Base-by-base conservation (phyloP, 2,113 vertebrate genomes). In the Sula dactylatra region DNA sequence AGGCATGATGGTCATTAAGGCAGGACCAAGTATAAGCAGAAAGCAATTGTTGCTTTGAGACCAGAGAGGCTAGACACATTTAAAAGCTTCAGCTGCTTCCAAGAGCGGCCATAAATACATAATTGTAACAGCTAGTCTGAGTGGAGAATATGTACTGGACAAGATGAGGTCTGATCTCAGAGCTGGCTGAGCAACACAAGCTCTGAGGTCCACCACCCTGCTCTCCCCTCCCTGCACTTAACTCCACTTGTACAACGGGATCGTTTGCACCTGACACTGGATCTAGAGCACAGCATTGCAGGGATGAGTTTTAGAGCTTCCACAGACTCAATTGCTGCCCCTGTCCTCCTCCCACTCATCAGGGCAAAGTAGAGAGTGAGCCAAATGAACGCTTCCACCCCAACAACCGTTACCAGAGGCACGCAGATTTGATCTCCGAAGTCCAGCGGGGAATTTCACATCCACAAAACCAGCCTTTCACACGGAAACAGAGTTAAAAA, bases 361-460 rank as follows among this genome's bases (percentile, higher is more conserved):
- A 5, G 22, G 52, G 36, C 0, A 0, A 80, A 42, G 74, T 9
- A 1, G 12, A 76, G 21, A 11, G 3, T 0, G 2, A 90, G 42
- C 22, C 61, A 73, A 29, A 7, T 0, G 9, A 34, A 58, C 2
- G 0, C 10, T 80, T 61, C 55, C 38, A 59, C n/a, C 50, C 25
- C 29, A 13, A 77, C 42, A 29, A 11, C 31, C 5, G 7, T 4
- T 4, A 70, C 10, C 54, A 71, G 24, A 56, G 6, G 16, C 42
- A n/a, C 1, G 2, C 0, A 42, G 49, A 32, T 19, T 24, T 21
- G 1, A 47, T 8, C 29, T 64, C 62, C 2, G 0, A 73, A 81
- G 19, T 25, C 38, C 52, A 36, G 29, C 1, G 0, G 44, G 56
- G n/a, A 50, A 91, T 52, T 36, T 19, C 21, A 52, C 40, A 44